These are phyloP conservation scores for Baronia brevicornis DNA, from an alignment of 2,888 invertebrate species.

Conservation along the genomic window DNA sequence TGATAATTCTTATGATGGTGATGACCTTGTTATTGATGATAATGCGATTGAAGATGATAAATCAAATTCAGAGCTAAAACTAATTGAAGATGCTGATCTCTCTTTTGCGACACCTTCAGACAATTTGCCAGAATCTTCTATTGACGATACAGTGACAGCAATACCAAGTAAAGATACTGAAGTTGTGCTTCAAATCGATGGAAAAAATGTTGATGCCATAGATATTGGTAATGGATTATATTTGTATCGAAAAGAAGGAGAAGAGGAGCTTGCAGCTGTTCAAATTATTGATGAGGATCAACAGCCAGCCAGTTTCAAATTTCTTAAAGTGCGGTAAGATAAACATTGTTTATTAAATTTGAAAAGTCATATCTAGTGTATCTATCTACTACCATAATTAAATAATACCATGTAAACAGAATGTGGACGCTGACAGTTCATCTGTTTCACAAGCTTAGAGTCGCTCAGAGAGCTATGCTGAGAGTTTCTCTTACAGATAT, in stretches of 20 bases:
- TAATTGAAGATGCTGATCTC: slow-evolving; percentile 24
- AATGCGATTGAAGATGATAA: slow-evolving; percentile 53
- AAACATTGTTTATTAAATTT: too few species aligned
- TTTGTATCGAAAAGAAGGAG: slow-evolving; percentile 59
- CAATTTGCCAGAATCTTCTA: slow-evolving; percentile 24
- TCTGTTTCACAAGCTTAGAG: too few species aligned
- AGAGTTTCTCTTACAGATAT: too few species aligned
- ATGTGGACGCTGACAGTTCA: too few species aligned
- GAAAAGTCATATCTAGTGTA: too few species aligned
- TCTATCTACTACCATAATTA: too few species aligned
- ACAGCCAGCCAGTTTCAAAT: slow-evolving; percentile 57
- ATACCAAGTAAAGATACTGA: slow-evolving; percentile 55
- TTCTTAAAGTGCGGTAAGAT: slow-evolving; percentile 68
- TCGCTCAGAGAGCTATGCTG: too few species aligned
- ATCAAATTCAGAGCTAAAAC: slow-evolving; percentile 31
- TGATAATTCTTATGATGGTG: slow-evolving; percentile 69
- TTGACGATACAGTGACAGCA: slow-evolving; percentile 35
- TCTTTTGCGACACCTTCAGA: slow-evolving; percentile 32
- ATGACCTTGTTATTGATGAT: slow-evolving; percentile 68
- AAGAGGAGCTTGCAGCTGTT: slow-evolving; percentile 62
- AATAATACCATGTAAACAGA: too few species aligned
- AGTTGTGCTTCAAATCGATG: slow-evolving; percentile 65
- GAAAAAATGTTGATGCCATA: slow-evolving; percentile 66
- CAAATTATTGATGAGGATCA: slow-evolving; percentile 58
- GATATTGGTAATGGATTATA: slow-evolving; percentile 68